Evolutionary conservation across 1,140 invertebrate genomes (phyloP), one percentile per base, ranked within the genome.

Genomic region (Scaptomyza montana): DNA sequence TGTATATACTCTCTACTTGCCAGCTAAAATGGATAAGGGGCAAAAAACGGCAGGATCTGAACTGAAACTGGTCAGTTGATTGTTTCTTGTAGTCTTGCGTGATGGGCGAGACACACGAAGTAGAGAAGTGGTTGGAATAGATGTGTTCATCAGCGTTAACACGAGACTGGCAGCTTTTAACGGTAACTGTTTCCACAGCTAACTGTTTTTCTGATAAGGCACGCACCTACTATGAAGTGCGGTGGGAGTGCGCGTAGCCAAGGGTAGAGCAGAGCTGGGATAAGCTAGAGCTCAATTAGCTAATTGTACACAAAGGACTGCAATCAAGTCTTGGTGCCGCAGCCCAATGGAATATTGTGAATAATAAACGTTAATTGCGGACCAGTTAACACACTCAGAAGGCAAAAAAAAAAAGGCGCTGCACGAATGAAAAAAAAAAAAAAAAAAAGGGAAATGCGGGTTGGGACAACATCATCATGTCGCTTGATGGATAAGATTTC

Each of bases 271-370:
- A 13, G 13, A 21, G 16, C 39, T 13, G 64, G 55, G 55, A 67
- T 73, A 73, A 73, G 54, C 69, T 53, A 57, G 71, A 46, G 57
- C 76, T 91, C 85, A 91, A 91, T 91, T 91, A 91, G 91, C 89
- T 91, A 91, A 91, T 91, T 91, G 86, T 80, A 79, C 79, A 68
- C 79, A 51, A 74, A 72, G 79, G 79, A 71, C 66, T 61, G 59
- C 69, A 73, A 62, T 67, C 74, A 70, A 57, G 59, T 28, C 56
- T 5, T 43, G 43, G 65, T 53, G 46, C 13, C n/a, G 25, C 43
- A 43, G 30, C 46, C 54, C 25, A 30, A 47, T 50, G 68, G 51
- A 50, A 72, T 36, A 36, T 74, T 74, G 55, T 75, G 76, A 77
- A 78, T 82, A 72, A 75, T 75, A 80, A 77, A 67, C 76, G 81